Base-by-base conservation (phyloP, 2,797 vertebrate genomes). In the Chrysolophus pictus region DNA sequence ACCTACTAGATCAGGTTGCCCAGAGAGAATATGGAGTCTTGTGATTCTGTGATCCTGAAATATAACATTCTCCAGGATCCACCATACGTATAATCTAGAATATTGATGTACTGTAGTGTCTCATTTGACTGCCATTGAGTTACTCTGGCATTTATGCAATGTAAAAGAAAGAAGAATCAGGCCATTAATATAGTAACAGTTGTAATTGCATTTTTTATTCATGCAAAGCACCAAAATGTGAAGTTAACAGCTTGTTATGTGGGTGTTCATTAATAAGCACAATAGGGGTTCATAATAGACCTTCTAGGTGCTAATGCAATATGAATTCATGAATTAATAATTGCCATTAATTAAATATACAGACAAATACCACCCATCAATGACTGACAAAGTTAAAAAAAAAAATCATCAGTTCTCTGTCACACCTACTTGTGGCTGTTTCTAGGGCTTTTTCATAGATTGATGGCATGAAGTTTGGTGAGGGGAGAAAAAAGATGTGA, bases 311-410 rank as follows among this genome's bases (percentile, higher is more conserved):
- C 23, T 91, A 91, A 90, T 88, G 53, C 35, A 79, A 23, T 72
- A 88, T 58, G 77, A 95, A 92, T 92, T 93, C 63, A 94, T 94
- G 71, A 96, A 92, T 88, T 95, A 88, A 84, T 90, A 96, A 94
- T 88, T 88, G 23, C 6, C 64, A 82, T 88, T 84, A 93, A 93
- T 94, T 93, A 87, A 94, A 84, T 87, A 63, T 65, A 64, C 64
- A 71, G 53, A 9, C 49, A 35, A 49, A 82, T 84, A 67, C 60
- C 56, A 84, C 51, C 42, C 56, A 88, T 51, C n/a, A 88, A 53
- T 56, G 76, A 67, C 75, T 81, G 74, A 91, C 39, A 79, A 84
- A 51, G 13, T 26, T 76, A 64, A 64, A 64, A 91, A 76, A 5
- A 37, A 37, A 37, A 37, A 37, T 87, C 23, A 58, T 26, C 59